Percentiles rank a stretch among this genome's conserved stretches.
These are phyloP conservation scores for Cranoglanis bouderius DNA, from an alignment of 2,113 vertebrate species.

Conservation along the genomic window DNA sequence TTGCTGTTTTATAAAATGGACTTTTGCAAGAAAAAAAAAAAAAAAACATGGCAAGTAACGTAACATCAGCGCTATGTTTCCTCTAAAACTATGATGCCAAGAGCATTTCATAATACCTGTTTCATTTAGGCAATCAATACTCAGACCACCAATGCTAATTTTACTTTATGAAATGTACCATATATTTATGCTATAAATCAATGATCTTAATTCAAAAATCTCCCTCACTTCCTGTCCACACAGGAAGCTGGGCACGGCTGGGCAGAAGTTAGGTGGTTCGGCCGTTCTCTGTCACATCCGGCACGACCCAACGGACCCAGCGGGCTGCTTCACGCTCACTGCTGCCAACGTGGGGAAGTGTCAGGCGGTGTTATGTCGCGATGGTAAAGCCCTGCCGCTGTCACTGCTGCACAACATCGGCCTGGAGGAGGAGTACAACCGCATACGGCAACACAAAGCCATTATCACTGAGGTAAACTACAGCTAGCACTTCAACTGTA, in stretches of 20 bases:
- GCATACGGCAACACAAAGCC: conserved; percentile 90
- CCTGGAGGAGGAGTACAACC: conserved; percentile 86
- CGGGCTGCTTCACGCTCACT: conserved; percentile 91
- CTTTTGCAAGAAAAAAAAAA: too few species aligned
- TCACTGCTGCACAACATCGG: conserved; percentile 86
- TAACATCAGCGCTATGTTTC: background rate
- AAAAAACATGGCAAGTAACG: background rate
- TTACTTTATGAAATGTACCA: background rate
- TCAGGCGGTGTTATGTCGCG: conserved; percentile 90
- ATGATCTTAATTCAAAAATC: background rate
- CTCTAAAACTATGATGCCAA: background rate
- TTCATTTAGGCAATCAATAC: background rate
- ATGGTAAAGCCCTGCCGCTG: conserved; percentile 88
- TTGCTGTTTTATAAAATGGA: too few species aligned
- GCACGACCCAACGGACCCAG: conserved; percentile 90
- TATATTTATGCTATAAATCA: background rate
- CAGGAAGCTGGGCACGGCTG: conserved; percentile 95
- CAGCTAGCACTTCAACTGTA: background rate
- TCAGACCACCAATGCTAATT: background rate
- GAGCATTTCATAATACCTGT: background rate
- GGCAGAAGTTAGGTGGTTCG: conserved; percentile 95
- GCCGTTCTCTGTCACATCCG: conserved; percentile 96
- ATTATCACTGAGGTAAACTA: conserved; percentile 77
- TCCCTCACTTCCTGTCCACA: background rate
- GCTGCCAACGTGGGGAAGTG: conserved; percentile 98